Evolutionary conservation across 2,888 invertebrate genomes (phyloP).

Genomic region (Drosophila rubida): DNA sequence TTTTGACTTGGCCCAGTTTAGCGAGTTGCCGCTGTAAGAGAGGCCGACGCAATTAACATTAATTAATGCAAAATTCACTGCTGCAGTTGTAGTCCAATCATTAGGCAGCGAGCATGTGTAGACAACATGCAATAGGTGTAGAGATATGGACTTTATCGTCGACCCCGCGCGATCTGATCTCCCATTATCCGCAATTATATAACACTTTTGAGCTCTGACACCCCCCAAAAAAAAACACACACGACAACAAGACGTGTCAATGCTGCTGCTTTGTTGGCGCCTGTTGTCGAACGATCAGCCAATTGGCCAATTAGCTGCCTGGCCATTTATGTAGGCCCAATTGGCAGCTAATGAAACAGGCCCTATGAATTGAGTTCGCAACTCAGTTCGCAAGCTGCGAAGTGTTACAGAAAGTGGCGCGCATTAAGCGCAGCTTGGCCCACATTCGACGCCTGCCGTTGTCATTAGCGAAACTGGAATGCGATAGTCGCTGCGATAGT

Average conservation of each 20-base stretch:
- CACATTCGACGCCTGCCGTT: slow-evolving; percentile 14
- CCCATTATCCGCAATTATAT: slow-evolving; percentile 42
- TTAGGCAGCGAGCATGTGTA: background rate
- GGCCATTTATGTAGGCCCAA: slow-evolving; percentile 47
- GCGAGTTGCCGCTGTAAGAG: slow-evolving; percentile 21
- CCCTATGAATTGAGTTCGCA: slow-evolving; percentile 29
- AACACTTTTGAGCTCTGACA: slow-evolving; percentile 22
- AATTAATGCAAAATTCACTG: slow-evolving; percentile 57
- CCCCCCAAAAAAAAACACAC: background rate
- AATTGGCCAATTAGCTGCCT: slow-evolving; percentile 53
- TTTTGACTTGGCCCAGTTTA: slow-evolving; percentile 37
- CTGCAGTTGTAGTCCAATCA: slow-evolving; percentile 19
- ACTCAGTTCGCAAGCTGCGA: background rate
- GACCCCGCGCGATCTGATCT: slow-evolving; percentile 3
- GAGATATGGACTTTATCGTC: slow-evolving; percentile 14
- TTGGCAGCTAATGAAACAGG: slow-evolving; percentile 38
- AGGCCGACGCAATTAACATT: slow-evolving; percentile 64
- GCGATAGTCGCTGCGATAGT: slow-evolving; percentile 1
- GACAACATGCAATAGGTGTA: background rate
- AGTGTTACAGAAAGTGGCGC: slow-evolving; percentile 14
- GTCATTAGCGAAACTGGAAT: background rate
- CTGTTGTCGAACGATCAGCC: slow-evolving; percentile 18
- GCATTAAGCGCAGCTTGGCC: slow-evolving; percentile 20
- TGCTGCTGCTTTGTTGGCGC: slow-evolving; percentile 9
- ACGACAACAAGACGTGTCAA: slow-evolving; percentile 33